These are phyloP conservation scores for Cheilosia vernalis DNA, from an alignment of 2,888 invertebrate species.

Conservation along the genomic window DNA sequence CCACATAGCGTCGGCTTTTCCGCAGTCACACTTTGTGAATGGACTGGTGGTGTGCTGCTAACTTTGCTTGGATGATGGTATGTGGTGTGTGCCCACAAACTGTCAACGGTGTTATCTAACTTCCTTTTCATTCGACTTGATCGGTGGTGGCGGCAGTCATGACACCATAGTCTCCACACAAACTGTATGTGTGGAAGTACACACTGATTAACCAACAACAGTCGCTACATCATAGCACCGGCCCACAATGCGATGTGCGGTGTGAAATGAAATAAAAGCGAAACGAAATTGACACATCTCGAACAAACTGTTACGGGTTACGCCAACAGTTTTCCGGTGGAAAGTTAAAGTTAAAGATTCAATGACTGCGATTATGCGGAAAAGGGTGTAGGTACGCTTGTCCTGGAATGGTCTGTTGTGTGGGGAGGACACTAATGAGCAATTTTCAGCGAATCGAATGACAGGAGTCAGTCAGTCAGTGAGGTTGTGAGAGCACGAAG, in stretches of 20 bases:
- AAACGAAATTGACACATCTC: slow-evolving; percentile 4
- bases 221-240: neutral
- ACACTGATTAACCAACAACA: slow-evolving; percentile 35
- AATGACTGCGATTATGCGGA: neutral
- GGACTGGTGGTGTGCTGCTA: neutral
- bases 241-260: neutral
- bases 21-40: slow-evolving; percentile 19
- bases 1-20: slow-evolving; percentile 11
- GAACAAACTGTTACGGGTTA: slow-evolving; percentile 15
- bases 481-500: no score
- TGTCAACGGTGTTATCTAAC: slow-evolving; percentile 56
- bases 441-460: no score
- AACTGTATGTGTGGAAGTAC: slow-evolving; percentile 29
- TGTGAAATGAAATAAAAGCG: slow-evolving; percentile 11
- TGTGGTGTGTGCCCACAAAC: slow-evolving; percentile 45
- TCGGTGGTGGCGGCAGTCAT: slow-evolving; percentile 31
- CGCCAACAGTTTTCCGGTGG: no score
- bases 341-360: neutral
- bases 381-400: neutral
- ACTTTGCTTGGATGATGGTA: slow-evolving; percentile 21
- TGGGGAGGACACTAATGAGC: no score
- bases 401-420: no score
- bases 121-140: slow-evolving; percentile 51
- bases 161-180: slow-evolving; percentile 22
- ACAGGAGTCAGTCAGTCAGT: no score